These are phyloP conservation scores for Peromyscus maniculatus DNA, from an alignment of 2,113 vertebrate genomes.

Conservation along the genomic window DNA sequence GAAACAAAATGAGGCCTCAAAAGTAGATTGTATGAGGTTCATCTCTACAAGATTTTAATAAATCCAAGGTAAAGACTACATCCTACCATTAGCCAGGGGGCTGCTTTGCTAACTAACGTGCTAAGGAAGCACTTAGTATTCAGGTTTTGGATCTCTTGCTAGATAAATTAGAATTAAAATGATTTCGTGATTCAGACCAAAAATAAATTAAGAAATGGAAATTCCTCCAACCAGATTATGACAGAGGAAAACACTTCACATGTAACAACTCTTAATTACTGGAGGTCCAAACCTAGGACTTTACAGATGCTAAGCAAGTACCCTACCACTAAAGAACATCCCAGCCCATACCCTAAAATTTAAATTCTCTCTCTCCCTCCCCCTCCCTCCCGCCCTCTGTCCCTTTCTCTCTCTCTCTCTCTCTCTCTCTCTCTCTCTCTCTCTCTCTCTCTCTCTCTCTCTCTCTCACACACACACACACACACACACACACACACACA, in stretches of 20 bases:
- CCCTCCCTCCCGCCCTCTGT: too few relatives aligned
- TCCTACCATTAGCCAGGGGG: background rate
- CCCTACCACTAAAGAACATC: background rate
- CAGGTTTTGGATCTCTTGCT: background rate
- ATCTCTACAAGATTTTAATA: background rate
- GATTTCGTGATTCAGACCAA: background rate
- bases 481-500: too few relatives aligned
- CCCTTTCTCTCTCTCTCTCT: too few relatives aligned
- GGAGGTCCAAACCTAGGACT: background rate
- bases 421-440: too few relatives aligned
- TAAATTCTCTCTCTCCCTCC: too few relatives aligned
- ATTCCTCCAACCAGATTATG: background rate
- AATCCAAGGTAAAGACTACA: background rate
- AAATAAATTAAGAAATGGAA: conserved; percentile 53
- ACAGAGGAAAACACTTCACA: background rate
- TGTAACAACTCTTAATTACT: background rate
- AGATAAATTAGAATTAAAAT: conserved; percentile 32
- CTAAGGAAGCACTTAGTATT: background rate
- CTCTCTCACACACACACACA: too few relatives aligned
- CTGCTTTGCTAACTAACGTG: background rate
- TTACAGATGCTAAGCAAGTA: background rate
- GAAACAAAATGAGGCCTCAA: conserved; percentile 23
- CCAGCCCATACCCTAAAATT: background rate
- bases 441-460: too few relatives aligned
- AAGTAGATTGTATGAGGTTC: background rate